Conservation (phyloP, 2,113 vertebrate species). For the Murina feae region DNA sequence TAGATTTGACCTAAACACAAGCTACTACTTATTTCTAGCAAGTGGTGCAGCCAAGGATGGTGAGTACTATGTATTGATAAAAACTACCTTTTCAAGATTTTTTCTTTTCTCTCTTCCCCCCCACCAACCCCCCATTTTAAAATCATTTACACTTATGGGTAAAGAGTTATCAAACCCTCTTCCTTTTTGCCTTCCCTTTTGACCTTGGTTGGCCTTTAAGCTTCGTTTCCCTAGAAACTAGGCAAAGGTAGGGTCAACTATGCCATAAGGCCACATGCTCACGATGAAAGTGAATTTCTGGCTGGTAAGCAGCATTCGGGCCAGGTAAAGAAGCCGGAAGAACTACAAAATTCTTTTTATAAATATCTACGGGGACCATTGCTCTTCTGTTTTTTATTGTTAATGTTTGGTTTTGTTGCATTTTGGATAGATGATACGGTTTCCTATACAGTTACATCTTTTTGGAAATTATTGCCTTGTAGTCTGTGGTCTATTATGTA, state of each 20-base stretch:
- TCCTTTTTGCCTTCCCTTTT: neutral
- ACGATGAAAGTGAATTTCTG: neutral
- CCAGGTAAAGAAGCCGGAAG: neutral
- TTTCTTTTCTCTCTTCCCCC: neutral
- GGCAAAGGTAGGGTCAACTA: neutral
- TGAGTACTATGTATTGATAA: slow-evolving; percentile 52
- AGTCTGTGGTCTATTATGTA: neutral
- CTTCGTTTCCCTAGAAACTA: neutral
- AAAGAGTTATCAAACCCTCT: neutral
- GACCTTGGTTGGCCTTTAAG: neutral
- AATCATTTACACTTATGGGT: neutral
- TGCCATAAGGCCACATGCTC: neutral
- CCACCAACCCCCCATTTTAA: neutral
- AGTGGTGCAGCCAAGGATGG: slow-evolving; percentile 82
- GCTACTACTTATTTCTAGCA: slow-evolving; percentile 89
- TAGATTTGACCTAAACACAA: slow-evolving; percentile 83
- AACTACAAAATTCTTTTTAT: neutral
- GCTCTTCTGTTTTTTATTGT: neutral
- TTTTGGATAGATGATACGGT: neutral
- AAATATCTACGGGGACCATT: neutral
- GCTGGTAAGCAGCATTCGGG: neutral
- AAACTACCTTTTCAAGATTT: neutral
- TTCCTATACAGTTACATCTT: neutral
- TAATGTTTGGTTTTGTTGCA: neutral
- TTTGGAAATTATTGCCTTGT: neutral